Evolutionary conservation across 2,888 invertebrate species (phyloP), one percentile per base, ranked within the genome.

Genomic region (Philereme transversata): DNA sequence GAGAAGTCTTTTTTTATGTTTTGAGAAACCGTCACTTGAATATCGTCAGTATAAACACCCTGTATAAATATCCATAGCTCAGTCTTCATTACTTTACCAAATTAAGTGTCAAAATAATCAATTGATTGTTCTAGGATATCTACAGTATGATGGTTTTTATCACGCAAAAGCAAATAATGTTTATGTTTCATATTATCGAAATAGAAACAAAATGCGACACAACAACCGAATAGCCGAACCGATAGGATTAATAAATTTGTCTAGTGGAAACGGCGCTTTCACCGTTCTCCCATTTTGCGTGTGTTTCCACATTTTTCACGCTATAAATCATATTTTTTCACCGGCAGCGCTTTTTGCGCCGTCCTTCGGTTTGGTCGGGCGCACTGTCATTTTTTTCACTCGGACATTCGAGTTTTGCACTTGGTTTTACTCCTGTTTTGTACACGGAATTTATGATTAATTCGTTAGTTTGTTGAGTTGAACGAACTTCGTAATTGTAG

Each of bases 271-370:
- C 77, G 82, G 84, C 85, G 90, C 86, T 90, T 90, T 89, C 89
- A 86, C 86, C 87, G 78, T 82, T 79, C 77, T 83, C 83, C 84
- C 85, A 88, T 89, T 88, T 83, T 88, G 86, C 86, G 89, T 87
- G 89, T 90, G 88, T 90, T 91, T 91, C 87, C 90, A 90, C 92
- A 92, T 92, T 92, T 93, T 93, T 92, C 92, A 89, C 84, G 87
- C 83, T 69, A 88, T 92, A 92, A 92, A 93, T 93, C 92, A 93
- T 90, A 89, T 92, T 93, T 92, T 92, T 92, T 91, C 90, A 90
- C 88, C 87, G 88, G 87, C 84, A 84, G 85, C 85, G 86, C 85
- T 91, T 92, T 92, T 91, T 90, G 86, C 85, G 79, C 82, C 85
- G 87, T 89, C 88, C 90, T 88, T 90, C 83, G 88, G 88, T 88